A percentile compares a stretch with the other conserved stretches of the same genome.
Evolutionary conservation across 2,113 vertebrate species (phyloP).

Genomic region (Platysteira castanea): DNA sequence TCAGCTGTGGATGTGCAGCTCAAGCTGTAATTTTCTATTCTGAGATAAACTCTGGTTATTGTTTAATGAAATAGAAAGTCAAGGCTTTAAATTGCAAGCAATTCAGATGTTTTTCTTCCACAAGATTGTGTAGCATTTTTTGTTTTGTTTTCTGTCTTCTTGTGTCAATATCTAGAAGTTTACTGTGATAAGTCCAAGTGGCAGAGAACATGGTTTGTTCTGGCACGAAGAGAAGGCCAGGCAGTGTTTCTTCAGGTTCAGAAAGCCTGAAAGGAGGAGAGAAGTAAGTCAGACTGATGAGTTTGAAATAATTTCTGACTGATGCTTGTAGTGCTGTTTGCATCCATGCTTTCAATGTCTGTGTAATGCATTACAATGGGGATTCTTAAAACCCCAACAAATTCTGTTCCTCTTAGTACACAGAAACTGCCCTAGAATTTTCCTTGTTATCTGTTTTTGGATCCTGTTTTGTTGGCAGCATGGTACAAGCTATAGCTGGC

Average conservation of each 20-base stretch:
- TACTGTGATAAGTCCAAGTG: neutral
- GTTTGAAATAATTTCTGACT: neutral
- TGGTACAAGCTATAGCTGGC: constrained; percentile 16
- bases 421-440: neutral
- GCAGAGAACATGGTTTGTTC: neutral
- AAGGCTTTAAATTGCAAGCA: neutral
- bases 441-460: constrained; percentile 11
- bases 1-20: neutral
- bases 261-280: neutral
- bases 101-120: neutral
- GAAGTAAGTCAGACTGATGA: neutral
- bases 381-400: neutral
- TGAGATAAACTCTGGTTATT: neutral
- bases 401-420: neutral
- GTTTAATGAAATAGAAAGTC: constrained; percentile 10
- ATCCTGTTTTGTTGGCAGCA: neutral
- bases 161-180: neutral
- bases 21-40: neutral
- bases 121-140: neutral
- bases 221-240: neutral
- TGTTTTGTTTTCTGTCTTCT: neutral
- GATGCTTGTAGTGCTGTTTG: neutral
- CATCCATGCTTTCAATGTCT: neutral
- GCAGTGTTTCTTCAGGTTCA: neutral
- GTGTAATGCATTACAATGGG: neutral